Percentiles rank a stretch among this genome's conserved stretches.
phyloP scores from a whole-genome alignment of 1,140 invertebrate genomes.

The Coelopa frigida region DNA sequence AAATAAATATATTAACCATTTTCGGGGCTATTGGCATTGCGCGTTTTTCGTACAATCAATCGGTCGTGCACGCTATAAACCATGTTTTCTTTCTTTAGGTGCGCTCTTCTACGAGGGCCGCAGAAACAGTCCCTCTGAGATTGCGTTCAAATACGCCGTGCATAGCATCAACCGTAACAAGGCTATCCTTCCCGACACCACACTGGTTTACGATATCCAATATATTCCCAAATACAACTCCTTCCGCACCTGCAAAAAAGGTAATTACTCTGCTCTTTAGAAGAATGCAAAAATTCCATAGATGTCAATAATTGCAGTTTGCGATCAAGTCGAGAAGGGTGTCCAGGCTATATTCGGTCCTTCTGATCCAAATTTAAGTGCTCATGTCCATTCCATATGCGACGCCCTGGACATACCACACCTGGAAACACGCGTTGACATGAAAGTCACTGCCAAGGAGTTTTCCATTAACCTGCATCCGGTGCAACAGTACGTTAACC shows the following conservation, averaged over 20 bases:
- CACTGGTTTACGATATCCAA: conserved; percentile 80
- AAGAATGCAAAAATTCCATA: conserved; percentile 10
- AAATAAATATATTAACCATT: too few relatives aligned
- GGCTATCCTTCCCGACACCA: conserved; percentile 71
- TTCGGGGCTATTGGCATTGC: too few relatives aligned
- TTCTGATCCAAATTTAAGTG: conserved; percentile 68
- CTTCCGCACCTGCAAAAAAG: conserved; percentile 82
- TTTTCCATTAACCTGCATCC: conserved; percentile 89
- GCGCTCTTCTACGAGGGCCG: neutral
- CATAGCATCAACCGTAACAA: conserved; percentile 82
- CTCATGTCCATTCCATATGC: conserved; percentile 83
- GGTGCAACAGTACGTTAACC: conserved; percentile 70
- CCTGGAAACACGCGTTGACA: conserved; percentile 31
- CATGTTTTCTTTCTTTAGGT: neutral
- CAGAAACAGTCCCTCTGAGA: conserved; percentile 62
- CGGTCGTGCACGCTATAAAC: too few relatives aligned
- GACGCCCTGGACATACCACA: conserved; percentile 53
- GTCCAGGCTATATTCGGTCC: conserved; percentile 86
- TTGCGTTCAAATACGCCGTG: conserved; percentile 88
- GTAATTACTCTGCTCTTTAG: conserved; percentile 44
- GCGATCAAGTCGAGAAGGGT: conserved; percentile 72
- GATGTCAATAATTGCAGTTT: conserved; percentile 59
- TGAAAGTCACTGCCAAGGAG: conserved; percentile 49
- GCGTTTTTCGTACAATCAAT: too few relatives aligned
- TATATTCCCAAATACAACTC: conserved; percentile 75